These are phyloP conservation scores for Cenopis cana DNA, from an alignment of 2,888 invertebrate genomes.

Conservation along the genomic window DNA sequence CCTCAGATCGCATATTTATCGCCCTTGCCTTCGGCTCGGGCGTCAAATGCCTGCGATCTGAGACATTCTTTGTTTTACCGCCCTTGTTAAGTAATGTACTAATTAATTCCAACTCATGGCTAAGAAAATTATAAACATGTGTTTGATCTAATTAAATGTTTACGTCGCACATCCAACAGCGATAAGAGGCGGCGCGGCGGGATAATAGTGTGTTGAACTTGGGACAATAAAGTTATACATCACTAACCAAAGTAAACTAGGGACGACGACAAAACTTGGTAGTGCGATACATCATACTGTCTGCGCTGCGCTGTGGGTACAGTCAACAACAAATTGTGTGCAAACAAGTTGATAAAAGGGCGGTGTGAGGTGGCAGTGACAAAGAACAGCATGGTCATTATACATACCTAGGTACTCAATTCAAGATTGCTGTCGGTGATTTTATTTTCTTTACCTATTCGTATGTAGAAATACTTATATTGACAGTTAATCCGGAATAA, in stretches of 20 bases:
- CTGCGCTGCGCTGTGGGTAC: constrained; percentile 14
- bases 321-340: background rate
- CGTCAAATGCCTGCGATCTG: too few relatives aligned
- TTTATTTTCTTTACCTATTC: too few relatives aligned
- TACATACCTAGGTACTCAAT: too few relatives aligned
- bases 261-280: constrained; percentile 14
- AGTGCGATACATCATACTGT: constrained; percentile 29
- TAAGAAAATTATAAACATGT: constrained; percentile 1
- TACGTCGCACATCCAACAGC: background rate
- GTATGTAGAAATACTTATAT: too few relatives aligned
- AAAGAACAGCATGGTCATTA: background rate
- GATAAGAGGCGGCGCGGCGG: constrained; percentile 4
- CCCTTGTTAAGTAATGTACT: too few relatives aligned
- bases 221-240: constrained; percentile 27
- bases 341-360: background rate
- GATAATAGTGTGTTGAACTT: constrained; percentile 2
- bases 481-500: too few relatives aligned
- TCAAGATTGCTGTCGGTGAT: too few relatives aligned
- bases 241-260: constrained; percentile 23
- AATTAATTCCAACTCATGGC: background rate
- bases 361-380: too few relatives aligned
- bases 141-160: background rate
- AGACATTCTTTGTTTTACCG: too few relatives aligned
- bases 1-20: too few relatives aligned
- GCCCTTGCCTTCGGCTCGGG: too few relatives aligned